Conservation (phyloP, 2,888 invertebrate species). For the Cistogaster globosa region DNA sequence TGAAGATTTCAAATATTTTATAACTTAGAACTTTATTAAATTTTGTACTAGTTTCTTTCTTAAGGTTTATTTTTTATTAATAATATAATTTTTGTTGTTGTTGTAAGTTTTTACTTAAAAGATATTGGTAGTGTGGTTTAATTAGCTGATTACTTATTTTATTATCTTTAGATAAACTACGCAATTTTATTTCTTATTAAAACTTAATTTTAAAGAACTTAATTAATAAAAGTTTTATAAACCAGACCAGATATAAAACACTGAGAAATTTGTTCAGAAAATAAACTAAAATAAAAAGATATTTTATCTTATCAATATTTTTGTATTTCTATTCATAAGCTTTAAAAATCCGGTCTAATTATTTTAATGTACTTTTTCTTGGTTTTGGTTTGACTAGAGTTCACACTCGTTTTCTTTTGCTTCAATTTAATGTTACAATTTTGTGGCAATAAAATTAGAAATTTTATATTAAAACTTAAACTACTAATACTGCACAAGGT, state of each 20-base stretch:
- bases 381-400: conserved; percentile 78
- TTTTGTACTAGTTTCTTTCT: conserved; percentile 62
- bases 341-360: neutral
- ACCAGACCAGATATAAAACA: conserved; percentile 6
- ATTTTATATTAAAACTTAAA: conserved; percentile 63
- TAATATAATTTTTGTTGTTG: neutral
- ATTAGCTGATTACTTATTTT: conserved; percentile 64
- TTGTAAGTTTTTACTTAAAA: conserved; percentile 37
- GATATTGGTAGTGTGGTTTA: conserved; percentile 66
- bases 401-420: conserved; percentile 78
- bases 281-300: too few species aligned
- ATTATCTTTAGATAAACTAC: conserved; percentile 14
- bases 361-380: neutral
- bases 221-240: neutral
- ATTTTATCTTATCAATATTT: too few species aligned
- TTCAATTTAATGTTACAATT: conserved; percentile 23
- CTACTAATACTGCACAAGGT: conserved; percentile 80
- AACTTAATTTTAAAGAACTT: conserved; percentile 13
- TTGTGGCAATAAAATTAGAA: conserved; percentile 23
- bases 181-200: conserved; percentile 14
- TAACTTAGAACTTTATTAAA: conserved; percentile 37
- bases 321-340: too few species aligned
- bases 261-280: conserved; percentile 7
- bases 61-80: conserved; percentile 43
- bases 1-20: conserved; percentile 19